Evolutionary conservation across 2,113 vertebrate genomes (phyloP).

Genomic region (Ammodytes marinus): DNA sequence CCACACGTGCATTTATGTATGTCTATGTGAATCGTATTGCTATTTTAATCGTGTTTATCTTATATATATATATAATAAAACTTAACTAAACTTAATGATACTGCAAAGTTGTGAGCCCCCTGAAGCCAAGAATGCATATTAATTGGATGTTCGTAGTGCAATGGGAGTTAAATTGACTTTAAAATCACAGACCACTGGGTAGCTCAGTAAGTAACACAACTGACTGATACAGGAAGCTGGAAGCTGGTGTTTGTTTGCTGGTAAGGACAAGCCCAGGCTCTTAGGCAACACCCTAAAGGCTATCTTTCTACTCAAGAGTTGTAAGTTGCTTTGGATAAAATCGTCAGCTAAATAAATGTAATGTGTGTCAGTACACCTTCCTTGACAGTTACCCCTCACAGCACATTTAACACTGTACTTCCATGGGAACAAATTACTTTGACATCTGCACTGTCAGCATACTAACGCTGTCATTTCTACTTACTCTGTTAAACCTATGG

Average conservation of each 20-base stretch:
- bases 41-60: no score
- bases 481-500: slow-evolving; percentile 44
- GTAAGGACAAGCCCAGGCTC: no score
- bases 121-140: slow-evolving; percentile 67
- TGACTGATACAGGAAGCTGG: no score
- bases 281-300: no score
- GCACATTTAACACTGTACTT: slow-evolving; percentile 49
- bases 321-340: no score
- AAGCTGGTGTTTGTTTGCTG: no score
- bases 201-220: no score
- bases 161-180: slow-evolving; percentile 67
- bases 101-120: slow-evolving; percentile 72
- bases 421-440: slow-evolving; percentile 50
- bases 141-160: slow-evolving; percentile 55
- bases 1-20: no score
- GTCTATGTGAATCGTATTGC: no score
- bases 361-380: slow-evolving; percentile 45
- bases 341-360: no score
- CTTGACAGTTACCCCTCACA: slow-evolving; percentile 43
- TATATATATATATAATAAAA: no score
- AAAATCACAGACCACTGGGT: slow-evolving; percentile 50
- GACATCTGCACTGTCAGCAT: slow-evolving; percentile 66
- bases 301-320: no score
- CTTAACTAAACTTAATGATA: slow-evolving; percentile 55
- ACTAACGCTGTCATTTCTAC: slow-evolving; percentile 46